A percentile compares a stretch with the other conserved stretches of the same genome.
Evolutionary conservation across 2,797 vertebrate species (phyloP).

Genomic region (Pogoniulus pusillus): DNA sequence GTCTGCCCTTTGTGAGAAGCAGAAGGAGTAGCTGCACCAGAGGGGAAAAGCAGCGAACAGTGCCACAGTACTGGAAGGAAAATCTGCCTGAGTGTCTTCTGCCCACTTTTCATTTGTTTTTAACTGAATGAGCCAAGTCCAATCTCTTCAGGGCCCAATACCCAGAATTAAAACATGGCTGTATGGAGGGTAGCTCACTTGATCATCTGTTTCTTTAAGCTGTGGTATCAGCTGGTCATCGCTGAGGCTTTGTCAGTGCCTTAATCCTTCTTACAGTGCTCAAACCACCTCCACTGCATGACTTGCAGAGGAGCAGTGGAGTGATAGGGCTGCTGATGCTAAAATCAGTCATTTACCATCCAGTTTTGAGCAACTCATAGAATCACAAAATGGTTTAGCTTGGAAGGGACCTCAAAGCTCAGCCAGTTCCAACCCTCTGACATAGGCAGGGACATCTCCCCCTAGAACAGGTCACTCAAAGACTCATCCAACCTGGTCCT

Average conservation of each 20-base stretch:
- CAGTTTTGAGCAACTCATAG: background rate
- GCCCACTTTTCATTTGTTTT: background rate
- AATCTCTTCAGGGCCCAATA: background rate
- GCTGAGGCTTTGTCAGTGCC: background rate
- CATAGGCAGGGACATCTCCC: too few species aligned
- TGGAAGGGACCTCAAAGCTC: too few species aligned
- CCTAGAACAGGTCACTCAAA: too few species aligned
- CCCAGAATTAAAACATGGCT: background rate
- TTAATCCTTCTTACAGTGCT: background rate
- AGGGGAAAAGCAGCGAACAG: background rate
- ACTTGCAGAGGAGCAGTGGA: background rate
- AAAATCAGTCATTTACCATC: background rate
- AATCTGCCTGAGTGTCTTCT: background rate
- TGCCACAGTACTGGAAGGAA: background rate
- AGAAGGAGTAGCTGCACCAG: background rate
- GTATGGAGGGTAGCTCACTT: background rate
- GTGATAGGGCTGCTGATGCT: background rate
- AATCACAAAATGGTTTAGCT: too few species aligned
- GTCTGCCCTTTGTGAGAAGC: background rate
- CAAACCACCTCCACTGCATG: background rate
- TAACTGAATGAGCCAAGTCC: background rate
- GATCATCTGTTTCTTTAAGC: background rate
- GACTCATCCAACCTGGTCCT: too few species aligned
- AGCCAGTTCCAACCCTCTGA: too few species aligned
- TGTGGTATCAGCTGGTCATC: background rate